These are phyloP conservation scores for Plestiodon gilberti DNA, from an alignment of 2,113 vertebrate species.

Conservation along the genomic window DNA sequence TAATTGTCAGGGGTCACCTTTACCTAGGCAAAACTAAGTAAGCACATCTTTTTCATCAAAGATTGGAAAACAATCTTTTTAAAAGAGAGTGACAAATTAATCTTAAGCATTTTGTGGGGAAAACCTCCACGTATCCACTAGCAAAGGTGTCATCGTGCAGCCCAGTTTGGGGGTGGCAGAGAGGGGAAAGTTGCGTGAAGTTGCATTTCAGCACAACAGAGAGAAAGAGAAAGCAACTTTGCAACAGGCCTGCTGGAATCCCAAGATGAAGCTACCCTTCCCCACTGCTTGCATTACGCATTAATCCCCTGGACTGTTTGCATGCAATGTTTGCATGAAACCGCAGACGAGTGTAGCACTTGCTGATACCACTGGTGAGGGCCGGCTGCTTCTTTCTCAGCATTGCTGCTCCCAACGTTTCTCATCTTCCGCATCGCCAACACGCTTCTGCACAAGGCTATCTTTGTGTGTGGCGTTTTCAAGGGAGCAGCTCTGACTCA, in stretches of 20 bases:
- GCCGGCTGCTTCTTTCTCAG: background rate
- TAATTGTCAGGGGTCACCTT: too few relatives aligned
- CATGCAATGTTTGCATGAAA: background rate
- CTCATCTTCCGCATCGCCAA: accelerated
- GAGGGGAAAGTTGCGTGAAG: background rate
- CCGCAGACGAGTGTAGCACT: background rate
- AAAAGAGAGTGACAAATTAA: background rate
- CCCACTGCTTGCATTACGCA: background rate
- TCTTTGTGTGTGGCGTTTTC: background rate
- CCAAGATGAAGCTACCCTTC: background rate
- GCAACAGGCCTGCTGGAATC: slow-evolving; percentile 5
- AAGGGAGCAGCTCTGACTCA: background rate
- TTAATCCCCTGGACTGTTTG: too few relatives aligned
- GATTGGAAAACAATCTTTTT: too few relatives aligned
- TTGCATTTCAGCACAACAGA: accelerated
- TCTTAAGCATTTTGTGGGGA: background rate
- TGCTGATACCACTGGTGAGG: background rate
- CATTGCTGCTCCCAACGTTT: accelerated
- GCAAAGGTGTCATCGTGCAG: background rate
- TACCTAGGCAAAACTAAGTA: background rate
- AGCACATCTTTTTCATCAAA: background rate
- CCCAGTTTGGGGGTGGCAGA: background rate
- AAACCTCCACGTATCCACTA: background rate
- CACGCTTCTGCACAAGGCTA: background rate
- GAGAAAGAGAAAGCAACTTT: background rate